These are phyloP conservation scores for Eurystomus gularis DNA, from an alignment of 2,113 vertebrate genomes.

Conservation along the genomic window DNA sequence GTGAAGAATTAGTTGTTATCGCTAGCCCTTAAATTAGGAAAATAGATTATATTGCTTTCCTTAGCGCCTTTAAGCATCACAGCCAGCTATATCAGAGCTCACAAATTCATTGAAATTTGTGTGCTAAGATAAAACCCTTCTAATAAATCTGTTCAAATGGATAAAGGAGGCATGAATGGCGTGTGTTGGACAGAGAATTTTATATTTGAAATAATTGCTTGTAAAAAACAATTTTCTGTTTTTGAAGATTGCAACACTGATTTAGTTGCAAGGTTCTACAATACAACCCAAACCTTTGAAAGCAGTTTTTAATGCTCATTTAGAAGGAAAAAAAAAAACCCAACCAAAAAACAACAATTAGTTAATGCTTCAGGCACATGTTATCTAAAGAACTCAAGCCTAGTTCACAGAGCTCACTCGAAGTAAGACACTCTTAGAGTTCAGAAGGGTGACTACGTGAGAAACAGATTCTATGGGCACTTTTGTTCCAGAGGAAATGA, in stretches of 20 bases:
- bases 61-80: background rate
- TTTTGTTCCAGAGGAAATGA: fast-evolving
- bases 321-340: background rate
- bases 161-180: too few relatives aligned
- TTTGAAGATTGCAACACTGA: too few relatives aligned
- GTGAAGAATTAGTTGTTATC: background rate
- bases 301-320: background rate
- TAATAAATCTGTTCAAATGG: too few relatives aligned
- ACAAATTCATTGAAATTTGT: background rate
- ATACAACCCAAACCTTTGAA: background rate
- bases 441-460: background rate
- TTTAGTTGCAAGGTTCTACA: background rate
- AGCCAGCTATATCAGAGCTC: background rate
- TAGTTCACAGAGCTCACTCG: fast-evolving
- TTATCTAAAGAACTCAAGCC: background rate
- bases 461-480: background rate
- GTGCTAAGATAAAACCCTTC: background rate
- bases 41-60: background rate
- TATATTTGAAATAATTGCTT: too few relatives aligned
- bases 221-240: too few relatives aligned
- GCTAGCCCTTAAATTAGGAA: background rate
- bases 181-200: too few relatives aligned
- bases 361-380: background rate
- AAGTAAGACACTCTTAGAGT: background rate
- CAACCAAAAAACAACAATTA: too few relatives aligned